phyloP scores from a whole-genome alignment of 1,140 invertebrate genomes.

The Bombus consobrinus region DNA sequence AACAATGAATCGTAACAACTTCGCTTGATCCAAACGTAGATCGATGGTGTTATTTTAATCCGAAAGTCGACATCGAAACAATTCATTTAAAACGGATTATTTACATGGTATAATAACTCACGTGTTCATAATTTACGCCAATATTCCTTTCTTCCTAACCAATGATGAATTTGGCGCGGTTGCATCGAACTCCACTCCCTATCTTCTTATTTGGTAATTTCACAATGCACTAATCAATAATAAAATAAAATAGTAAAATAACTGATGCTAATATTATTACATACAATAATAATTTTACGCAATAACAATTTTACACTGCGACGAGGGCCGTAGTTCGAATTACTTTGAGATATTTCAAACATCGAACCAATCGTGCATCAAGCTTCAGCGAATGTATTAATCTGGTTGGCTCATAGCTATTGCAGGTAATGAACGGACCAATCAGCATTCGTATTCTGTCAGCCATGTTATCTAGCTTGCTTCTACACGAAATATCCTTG shows the following conservation, averaged over 20 bases:
- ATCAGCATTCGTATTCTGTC: not conserved
- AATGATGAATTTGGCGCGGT: not conserved
- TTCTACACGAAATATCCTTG: not conserved
- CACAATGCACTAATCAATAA: not conserved
- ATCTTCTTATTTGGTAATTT: not conserved
- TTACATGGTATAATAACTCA: conserved; percentile 8
- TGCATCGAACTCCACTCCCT: not conserved
- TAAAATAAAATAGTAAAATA: too few relatives aligned
- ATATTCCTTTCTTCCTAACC: not conserved
- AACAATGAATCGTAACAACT: conserved; percentile 56
- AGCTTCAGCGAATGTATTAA: not conserved
- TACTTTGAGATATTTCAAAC: not conserved
- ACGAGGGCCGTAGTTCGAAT: not conserved
- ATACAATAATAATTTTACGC: too few relatives aligned
- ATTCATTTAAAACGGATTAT: conserved; percentile 19
- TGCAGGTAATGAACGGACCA: not conserved
- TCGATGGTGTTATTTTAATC: not conserved
- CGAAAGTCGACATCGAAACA: not conserved
- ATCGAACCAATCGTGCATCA: not conserved
- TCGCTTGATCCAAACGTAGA: not conserved
- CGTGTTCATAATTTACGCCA: not conserved
- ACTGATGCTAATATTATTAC: not conserved
- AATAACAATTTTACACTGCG: not conserved
- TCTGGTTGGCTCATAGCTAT: not conserved
- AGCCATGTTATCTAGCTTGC: not conserved